phyloP scores from a whole-genome alignment of 2,113 vertebrate species.

The Psilopsiagon aymara region DNA sequence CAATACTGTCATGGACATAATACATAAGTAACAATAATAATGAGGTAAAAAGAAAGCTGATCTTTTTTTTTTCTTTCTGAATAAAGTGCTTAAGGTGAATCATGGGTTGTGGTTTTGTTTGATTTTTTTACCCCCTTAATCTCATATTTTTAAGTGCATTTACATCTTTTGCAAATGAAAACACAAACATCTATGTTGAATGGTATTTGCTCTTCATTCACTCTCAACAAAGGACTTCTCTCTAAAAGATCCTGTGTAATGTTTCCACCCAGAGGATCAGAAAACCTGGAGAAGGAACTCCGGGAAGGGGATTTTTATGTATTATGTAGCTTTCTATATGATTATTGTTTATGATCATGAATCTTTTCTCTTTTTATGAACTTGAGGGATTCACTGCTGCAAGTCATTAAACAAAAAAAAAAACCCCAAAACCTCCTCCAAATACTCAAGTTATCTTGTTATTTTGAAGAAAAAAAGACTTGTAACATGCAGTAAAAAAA shows the following conservation, averaged over 20 bases:
- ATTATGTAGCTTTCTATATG: not conserved
- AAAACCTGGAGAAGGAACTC: not conserved
- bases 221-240: not conserved
- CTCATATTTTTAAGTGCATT: not conserved
- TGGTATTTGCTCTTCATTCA: slow-evolving; percentile 35
- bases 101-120: not conserved
- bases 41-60: slow-evolving; percentile 4
- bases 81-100: not conserved
- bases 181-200: not conserved
- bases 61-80: not conserved
- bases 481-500: not conserved
- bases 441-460: not conserved
- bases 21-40: slow-evolving; percentile 7
- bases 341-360: not conserved
- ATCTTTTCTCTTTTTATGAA: not conserved
- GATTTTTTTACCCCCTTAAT: not conserved
- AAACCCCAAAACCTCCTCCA: not conserved
- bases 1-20: slow-evolving; percentile 10
- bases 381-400: not conserved
- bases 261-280: not conserved
- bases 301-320: not conserved
- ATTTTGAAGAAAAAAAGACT: not conserved
- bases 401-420: not conserved
- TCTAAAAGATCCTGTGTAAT: not conserved
- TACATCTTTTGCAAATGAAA: slow-evolving; percentile 25